phyloP scores from a whole-genome alignment of 2,113 vertebrate species.

The Willisornis vidua region DNA sequence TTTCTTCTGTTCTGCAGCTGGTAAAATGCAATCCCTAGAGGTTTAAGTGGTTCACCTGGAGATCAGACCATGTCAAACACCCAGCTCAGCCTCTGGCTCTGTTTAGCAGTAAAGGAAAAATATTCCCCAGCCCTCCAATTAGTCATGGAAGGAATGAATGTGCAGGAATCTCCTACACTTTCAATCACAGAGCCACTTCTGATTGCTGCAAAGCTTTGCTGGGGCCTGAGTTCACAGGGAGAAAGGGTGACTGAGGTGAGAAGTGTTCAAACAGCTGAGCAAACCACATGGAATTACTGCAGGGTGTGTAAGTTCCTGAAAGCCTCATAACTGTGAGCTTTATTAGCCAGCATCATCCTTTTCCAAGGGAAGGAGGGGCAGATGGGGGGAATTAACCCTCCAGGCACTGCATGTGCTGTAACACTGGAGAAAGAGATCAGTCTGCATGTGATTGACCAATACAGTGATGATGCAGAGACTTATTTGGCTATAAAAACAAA shows the following conservation, averaged over 20 bases:
- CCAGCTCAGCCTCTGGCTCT: background rate
- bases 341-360: constrained; percentile 34
- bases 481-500: background rate
- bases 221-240: background rate
- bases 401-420: background rate
- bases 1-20: background rate
- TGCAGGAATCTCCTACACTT: background rate
- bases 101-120: background rate
- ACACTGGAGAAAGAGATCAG: background rate
- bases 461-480: background rate
- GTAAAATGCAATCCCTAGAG: background rate
- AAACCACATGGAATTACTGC: constrained; percentile 20
- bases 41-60: background rate
- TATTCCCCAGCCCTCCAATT: background rate
- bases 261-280: constrained; percentile 21
- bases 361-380: background rate
- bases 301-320: constrained; percentile 19
- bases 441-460: background rate
- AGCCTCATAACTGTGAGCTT: constrained; percentile 4
- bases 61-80: background rate
- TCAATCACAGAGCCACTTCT: background rate
- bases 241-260: constrained; percentile 26
- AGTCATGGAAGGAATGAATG: background rate
- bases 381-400: background rate
- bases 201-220: background rate